Conservation (phyloP, 2,797 vertebrate species). For the Synanceia verrucosa region DNA sequence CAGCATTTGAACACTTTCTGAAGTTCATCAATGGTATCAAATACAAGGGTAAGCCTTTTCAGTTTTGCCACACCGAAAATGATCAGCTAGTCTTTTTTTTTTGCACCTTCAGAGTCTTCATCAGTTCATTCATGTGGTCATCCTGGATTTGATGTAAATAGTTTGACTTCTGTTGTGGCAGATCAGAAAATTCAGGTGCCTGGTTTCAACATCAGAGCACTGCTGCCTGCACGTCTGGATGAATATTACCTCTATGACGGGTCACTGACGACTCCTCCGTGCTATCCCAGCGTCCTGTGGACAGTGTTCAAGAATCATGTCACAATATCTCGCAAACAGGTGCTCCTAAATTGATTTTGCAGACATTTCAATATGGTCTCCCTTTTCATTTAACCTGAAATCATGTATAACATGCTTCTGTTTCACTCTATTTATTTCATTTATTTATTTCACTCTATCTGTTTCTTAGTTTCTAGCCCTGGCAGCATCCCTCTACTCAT, state of each 20-base stretch:
- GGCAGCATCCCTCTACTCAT: constrained; percentile 87
- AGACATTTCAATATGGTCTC: background rate
- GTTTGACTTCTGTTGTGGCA: constrained; percentile 61
- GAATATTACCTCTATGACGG: constrained; percentile 95
- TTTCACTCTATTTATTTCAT: too few relatives aligned
- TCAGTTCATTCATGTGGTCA: background rate
- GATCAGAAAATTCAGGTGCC: constrained; percentile 86
- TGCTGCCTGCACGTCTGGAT: constrained; percentile 87
- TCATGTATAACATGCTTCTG: constrained; percentile 23
- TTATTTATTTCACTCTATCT: too few relatives aligned
- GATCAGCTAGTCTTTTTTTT: background rate
- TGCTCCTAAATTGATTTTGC: constrained; percentile 32
- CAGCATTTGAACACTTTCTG: constrained; percentile 89
- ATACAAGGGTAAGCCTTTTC: constrained; percentile 85
- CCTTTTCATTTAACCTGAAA: background rate
- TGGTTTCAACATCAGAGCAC: constrained; percentile 86
- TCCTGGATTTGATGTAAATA: background rate
- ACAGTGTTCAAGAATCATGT: constrained; percentile 89
- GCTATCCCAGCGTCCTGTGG: constrained; percentile 94
- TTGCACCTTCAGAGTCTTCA: background rate
- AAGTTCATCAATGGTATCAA: constrained; percentile 86
- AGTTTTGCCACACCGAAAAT: background rate
- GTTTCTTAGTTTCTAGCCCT: constrained; percentile 83
- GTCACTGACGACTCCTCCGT: constrained; percentile 96
- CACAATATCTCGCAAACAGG: constrained; percentile 91